Conservation (phyloP, 1,140 invertebrate species). For the Doryteuthis pealeii region DNA sequence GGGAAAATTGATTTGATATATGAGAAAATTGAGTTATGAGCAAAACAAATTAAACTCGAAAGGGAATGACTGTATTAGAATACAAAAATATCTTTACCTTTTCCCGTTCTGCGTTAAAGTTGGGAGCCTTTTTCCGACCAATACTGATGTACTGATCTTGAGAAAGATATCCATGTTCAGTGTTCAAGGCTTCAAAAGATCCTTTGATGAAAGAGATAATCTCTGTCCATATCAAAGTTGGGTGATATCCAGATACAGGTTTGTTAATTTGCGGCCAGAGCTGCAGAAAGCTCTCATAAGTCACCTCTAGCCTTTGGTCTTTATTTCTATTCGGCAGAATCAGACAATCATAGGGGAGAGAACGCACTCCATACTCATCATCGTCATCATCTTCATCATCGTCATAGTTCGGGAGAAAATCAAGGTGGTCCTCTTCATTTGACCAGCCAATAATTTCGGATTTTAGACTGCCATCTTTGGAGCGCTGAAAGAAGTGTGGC, state of each 20-base stretch:
- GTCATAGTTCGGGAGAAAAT: conserved; percentile 32
- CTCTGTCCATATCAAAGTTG: conserved; percentile 50
- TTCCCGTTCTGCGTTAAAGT: conserved; percentile 42
- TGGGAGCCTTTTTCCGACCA: conserved; percentile 48
- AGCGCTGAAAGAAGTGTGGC: conserved; percentile 39
- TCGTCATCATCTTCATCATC: conserved; percentile 24
- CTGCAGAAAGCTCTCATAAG: conserved; percentile 48
- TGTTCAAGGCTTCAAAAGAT: conserved; percentile 43
- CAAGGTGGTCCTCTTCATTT: conserved; percentile 35
- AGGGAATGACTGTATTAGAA: too few species aligned
- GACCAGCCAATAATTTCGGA: conserved; percentile 40
- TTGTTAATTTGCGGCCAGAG: conserved; percentile 48
- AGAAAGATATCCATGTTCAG: conserved; percentile 32
- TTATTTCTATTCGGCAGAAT: background rate
- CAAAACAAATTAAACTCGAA: too few species aligned
- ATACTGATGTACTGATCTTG: conserved; percentile 39
- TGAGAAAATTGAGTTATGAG: too few species aligned
- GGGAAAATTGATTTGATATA: too few species aligned
- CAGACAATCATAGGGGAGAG: background rate
- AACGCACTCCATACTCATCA: background rate
- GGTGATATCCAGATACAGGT: conserved; percentile 39
- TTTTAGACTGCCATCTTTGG: conserved; percentile 40
- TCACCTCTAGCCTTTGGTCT: conserved; percentile 42
- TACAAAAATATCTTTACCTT: conserved; percentile 26
- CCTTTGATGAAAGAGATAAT: conserved; percentile 54